Evolutionary conservation across 2,113 vertebrate species (phyloP), one percentile per base, ranked within the genome.

Genomic region (Eleginops maclovinus): DNA sequence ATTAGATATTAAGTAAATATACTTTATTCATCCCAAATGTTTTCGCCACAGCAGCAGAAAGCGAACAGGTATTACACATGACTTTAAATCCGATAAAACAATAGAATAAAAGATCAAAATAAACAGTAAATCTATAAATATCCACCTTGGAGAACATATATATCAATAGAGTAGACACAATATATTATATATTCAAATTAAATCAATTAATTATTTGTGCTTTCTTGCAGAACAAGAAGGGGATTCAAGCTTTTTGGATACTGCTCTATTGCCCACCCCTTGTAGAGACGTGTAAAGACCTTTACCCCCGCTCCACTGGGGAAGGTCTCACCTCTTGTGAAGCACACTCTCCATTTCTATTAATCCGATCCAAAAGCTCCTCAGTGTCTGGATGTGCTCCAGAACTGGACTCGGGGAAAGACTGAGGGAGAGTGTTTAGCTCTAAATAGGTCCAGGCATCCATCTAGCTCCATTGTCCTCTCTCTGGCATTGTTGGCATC

Each of bases 351-450:
- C 54, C 43, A 14, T 67, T 13, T 79, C 47, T 65, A 62, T 78
- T 58, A 72, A 54, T 77, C 58, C 46, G 16, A 24, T 56, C 64
- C 77, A 63, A 51, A 80, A 75, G 36, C 15, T 43, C 61, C 61
- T 75, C 28, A 70, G 75, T n/a, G 36, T 24, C 49, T 77, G 77
- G 87, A 53, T 16, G 4, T 2, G 36, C 21, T 85, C 85, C 87
- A 81, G n/a, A 60, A 31, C 60, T 63, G 44, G 74, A 74, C 51
- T 43, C 16, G 36, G 70, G 72, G 69, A 36, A 61, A 44, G 58
- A n/a, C 66, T 49, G 46, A 24, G 44, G 76, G 53, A 60, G 6
- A 66, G 31, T 10, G 16, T 67, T 72, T 44, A 67, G 78, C 67
- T 7, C 72, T 69, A 76, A 81, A 83, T 75, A 0, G 0, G 41